Base-by-base conservation (phyloP, 1,140 invertebrate genomes). In the Pachyrhynchus sulphureomaculatus region DNA sequence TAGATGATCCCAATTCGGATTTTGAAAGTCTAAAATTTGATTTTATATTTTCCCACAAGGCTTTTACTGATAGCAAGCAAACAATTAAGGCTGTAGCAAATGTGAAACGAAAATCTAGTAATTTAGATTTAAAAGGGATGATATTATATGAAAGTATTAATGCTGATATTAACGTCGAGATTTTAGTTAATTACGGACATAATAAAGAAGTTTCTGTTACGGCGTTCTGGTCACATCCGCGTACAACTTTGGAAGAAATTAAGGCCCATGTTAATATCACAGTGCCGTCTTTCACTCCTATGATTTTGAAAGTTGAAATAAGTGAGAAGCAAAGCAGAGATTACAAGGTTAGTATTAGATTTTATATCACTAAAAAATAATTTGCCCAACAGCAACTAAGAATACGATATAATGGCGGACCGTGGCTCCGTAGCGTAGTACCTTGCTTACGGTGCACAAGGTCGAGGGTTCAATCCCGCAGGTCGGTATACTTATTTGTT, bases 211-310 rank as follows among this genome's bases (percentile, higher is more conserved):
- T 86, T 17, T 80, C 75, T 0, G 68, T 83, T 0, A 70, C 76
- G 0, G 72, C 85, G 1, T 83, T 68, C 37, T 79, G 18, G 73
- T 76, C 80, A 9, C 78, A 84, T 62, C 85, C 86, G 1, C 75
- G 80, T 1, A 75, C 80, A 0, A 72, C 74, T 2, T 67, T 84
- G 15, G 80, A 86, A 60, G 75, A 77, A 2, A 75, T 86, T 21
- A 83, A 87, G 69, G 79, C 78, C 2, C 80, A 81, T 39, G 76
- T 83, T 26, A 86, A 86, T 67, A 65, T 88, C 2, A 84, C 81
- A 0, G 77, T 87, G 21, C 85, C 86, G 0, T 81, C 82, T 26
- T 84, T 84, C 41, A 80, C 82, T 41, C 83, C 86, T 0, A 81
- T 87, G 77, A 66, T 83, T 0, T 66, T 83, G 4, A 75, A 78